Evolutionary conservation across 2,888 invertebrate species (phyloP).

Genomic region (Salticus scenicus): DNA sequence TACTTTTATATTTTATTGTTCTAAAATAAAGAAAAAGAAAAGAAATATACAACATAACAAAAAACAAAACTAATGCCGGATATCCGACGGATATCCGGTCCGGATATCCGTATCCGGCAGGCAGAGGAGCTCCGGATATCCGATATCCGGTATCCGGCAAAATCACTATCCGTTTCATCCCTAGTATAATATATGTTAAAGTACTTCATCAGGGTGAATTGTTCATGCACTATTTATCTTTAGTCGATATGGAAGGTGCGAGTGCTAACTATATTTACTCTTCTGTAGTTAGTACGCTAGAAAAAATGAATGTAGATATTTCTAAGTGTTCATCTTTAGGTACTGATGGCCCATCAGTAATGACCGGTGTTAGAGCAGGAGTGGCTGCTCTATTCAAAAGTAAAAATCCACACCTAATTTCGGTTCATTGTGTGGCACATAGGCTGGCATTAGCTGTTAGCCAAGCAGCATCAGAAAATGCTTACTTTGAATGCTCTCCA

Average conservation of each 20-base stretch:
- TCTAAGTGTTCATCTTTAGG: conserved; percentile 7
- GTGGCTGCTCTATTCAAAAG: neutral
- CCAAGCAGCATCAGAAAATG: conserved; percentile 10
- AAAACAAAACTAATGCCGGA: no score
- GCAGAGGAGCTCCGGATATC: no score
- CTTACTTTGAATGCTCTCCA: conserved; percentile 8
- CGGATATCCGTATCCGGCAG: no score
- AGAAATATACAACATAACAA: no score
- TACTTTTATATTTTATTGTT: no score
- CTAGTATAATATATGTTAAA: no score
- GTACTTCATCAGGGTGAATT: neutral
- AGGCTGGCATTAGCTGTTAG: conserved; percentile 3
- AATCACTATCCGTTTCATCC: no score
- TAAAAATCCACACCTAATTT: neutral
- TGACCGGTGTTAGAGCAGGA: conserved; percentile 1
- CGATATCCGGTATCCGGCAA: no score
- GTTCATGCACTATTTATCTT: neutral
- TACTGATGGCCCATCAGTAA: neutral
- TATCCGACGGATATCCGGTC: no score
- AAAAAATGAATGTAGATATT: neutral
- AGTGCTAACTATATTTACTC: neutral
- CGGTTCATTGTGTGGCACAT: neutral
- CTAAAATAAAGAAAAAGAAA: no score
- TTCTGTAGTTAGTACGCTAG: neutral
- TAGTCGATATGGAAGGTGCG: neutral